Base-by-base conservation (phyloP, 2,113 vertebrate species). In the Aegotheles bennettii region DNA sequence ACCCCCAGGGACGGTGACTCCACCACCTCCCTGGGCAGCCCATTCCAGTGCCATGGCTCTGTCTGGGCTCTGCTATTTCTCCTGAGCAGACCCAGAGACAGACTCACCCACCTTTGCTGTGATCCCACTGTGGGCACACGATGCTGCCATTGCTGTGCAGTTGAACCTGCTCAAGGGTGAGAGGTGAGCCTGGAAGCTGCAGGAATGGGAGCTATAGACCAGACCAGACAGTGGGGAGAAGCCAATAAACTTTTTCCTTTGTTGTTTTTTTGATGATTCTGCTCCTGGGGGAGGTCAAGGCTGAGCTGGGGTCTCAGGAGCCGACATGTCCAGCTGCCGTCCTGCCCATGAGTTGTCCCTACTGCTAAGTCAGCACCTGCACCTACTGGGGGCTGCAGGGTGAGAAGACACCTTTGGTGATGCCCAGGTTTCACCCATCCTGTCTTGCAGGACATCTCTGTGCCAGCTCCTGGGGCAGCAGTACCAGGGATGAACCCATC, bases 381-480 rank as follows among this genome's bases (percentile, higher is more conserved):
- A 19, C 9, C 19, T 19, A 35, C 36, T 18, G 20, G 51, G 21
- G 25, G 2, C 16, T 65, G 29, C 50, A n/a, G 40, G 20, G 7
- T 48, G 35, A 70, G 73, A 53, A 60, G 65, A 51, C 31, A 42
- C 21, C 10, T 67, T 31, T 26, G 28, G 48, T 45, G 40, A 12
- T 2, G 3, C n/a, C 35, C 35, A 8, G 40, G 40, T 48, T 67
- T 43, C 40, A 59, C 57, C 18, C 1, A 0, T 33, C n/a, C 45
- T 36, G 18, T 31, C 35, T 28, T 29, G 33, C 33, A n/a, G 60
- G 47, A 67, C 47, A 60, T 13, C 26, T 38, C 59, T 4, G 11
- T 18, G 24, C 29, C 4, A 2, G 40, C 40, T 61, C 31, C 60
- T 43, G 35, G 31, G 13, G 8, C 8, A 57, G 64, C 48, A 42